Conservation (phyloP, 2,113 vertebrate genomes). For the Paedocypris sp. region DNA sequence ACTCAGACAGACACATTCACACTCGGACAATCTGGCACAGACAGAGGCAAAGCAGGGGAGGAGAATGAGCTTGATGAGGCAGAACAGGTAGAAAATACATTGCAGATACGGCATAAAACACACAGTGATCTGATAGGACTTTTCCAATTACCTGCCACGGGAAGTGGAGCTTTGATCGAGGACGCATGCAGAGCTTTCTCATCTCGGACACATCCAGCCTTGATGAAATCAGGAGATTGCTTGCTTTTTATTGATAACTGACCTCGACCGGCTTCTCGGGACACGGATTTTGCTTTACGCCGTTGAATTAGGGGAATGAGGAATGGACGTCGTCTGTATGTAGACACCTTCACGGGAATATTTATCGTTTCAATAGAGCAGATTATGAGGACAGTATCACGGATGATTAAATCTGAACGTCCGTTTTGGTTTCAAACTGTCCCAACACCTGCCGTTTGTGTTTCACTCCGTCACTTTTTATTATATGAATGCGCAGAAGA, state of each 20-base stretch:
- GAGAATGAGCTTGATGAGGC: slow-evolving; percentile 19
- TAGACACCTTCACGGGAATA: not conserved
- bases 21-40: slow-evolving; percentile 1
- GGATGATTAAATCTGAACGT: slow-evolving; percentile 3
- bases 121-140: slow-evolving; percentile 22
- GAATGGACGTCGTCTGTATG: not conserved
- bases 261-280: not conserved
- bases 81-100: slow-evolving; percentile 19
- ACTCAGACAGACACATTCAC: not conserved
- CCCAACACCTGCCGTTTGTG: too few relatives aligned
- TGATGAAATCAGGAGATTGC: slow-evolving; percentile 17
- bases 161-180: slow-evolving; percentile 3
- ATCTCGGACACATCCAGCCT: not conserved
- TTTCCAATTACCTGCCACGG: slow-evolving; percentile 24
- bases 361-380: not conserved
- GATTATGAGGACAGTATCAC: not conserved
- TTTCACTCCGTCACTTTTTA: too few relatives aligned
- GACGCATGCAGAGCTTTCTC: not conserved
- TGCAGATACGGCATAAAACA: slow-evolving; percentile 4
- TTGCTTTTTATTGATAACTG: slow-evolving; percentile 25
- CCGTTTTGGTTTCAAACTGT: not conserved
- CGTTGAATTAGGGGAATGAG: not conserved
- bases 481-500: too few relatives aligned
- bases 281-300: slow-evolving; percentile 6
- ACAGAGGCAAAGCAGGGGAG: not conserved